phyloP scores from a whole-genome alignment of 2,113 vertebrate genomes.

The Microtus pennsylvanicus region DNA sequence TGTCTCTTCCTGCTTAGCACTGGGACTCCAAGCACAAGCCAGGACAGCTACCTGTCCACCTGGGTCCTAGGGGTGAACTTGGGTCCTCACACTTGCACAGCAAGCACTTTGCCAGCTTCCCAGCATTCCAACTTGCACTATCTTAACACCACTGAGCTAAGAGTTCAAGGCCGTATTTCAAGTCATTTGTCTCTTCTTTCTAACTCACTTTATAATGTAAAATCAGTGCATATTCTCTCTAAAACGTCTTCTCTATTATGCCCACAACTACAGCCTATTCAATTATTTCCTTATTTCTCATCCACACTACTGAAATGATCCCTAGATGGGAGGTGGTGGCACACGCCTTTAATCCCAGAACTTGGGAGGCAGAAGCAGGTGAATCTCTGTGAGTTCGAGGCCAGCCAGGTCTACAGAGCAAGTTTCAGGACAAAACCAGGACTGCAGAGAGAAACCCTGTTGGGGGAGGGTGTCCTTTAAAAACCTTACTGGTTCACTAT shows the following conservation, averaged over 20 bases:
- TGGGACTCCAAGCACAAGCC: background rate
- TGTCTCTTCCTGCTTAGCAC: background rate
- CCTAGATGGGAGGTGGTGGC: background rate
- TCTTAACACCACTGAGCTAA: conserved; percentile 6
- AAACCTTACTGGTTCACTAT: background rate
- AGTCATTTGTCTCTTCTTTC: conserved; percentile 23
- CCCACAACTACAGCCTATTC: background rate
- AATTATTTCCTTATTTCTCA: background rate
- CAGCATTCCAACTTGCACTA: background rate
- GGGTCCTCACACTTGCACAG: background rate
- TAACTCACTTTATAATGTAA: background rate
- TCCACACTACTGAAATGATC: conserved; percentile 12
- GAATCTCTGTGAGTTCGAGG: background rate
- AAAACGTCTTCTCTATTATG: conserved; percentile 22
- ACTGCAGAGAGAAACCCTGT: background rate
- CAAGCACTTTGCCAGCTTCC: background rate
- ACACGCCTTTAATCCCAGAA: background rate
- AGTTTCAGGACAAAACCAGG: background rate
- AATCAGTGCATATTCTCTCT: conserved; percentile 43
- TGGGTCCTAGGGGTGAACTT: too few species aligned
- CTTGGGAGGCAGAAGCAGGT: background rate
- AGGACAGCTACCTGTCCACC: too few species aligned
- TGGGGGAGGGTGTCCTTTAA: background rate
- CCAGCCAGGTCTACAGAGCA: background rate
- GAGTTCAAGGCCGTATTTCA: background rate